Base-by-base conservation (phyloP, 2,113 vertebrate species). In the Vidua chalybeata region DNA sequence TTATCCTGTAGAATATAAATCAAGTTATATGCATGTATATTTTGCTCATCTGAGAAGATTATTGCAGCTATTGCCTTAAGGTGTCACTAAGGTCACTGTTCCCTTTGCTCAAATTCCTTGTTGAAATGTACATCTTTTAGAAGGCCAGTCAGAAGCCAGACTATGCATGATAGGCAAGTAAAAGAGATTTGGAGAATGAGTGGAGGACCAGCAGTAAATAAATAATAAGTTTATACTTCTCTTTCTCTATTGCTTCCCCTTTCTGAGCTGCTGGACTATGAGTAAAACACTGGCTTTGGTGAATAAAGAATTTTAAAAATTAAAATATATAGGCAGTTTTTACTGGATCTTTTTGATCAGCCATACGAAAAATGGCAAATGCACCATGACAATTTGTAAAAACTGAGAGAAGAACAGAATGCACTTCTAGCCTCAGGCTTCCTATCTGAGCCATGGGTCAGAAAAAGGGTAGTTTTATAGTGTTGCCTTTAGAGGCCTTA, bases 41-140 rank as follows among this genome's bases (percentile, higher is more conserved):
- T 87, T 92, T 89, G 39, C 68, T 87, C 45, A 89, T 87, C 74
- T 54, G 71, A 84, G 68, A 87, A 66, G 84, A 91, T 83, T 72
- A 84, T 61, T 78, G 68, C 48, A 71, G 66, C 35, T 79, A 39
- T 67, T 87, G 93, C 93, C 45, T 89, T 77, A 89, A 95, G 73
- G 48, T 89, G 73, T 84, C 91, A 92, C 64, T 45, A 31, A 90
- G 76, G 83, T 72, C 86, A 59, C 67, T 73, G 48, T 63, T 93
- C 30, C 30, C 48, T 88, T 88, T 7, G 6, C 56, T 94, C 80
- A 90, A 88, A 93, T 81, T 86, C 63, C 76, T 93, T n/a, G 15
- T 67, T 81, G 90, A 90, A 93, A 81, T 2, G 1, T 49, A 61
- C 0, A 1, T 49, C 56, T 92, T 90, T 63, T 27, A 67, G 75